phyloP scores from a whole-genome alignment of 2,888 invertebrate species.

The Mythimna vitellina region DNA sequence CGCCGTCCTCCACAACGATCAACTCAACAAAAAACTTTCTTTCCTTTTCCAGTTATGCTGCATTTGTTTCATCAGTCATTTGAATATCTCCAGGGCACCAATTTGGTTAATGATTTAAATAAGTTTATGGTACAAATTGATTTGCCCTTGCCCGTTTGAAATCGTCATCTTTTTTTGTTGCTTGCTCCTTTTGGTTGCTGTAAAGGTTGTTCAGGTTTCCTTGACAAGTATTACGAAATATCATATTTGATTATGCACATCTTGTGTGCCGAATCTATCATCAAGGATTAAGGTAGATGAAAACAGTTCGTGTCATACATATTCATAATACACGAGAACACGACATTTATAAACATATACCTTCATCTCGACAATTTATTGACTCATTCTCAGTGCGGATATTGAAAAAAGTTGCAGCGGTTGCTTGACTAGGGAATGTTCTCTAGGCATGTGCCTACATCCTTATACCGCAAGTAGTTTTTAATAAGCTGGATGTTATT shows the following conservation, averaged over 20 bases:
- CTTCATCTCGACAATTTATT: conserved; percentile 12
- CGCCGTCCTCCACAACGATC: conserved; percentile 68
- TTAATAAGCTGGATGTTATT: conserved; percentile 57
- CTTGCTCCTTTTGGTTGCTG: conserved; percentile 58
- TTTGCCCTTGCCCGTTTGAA: conserved; percentile 54
- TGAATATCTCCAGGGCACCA: conserved; percentile 46
- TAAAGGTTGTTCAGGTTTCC: conserved; percentile 22
- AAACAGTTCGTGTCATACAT: conserved; percentile 9
- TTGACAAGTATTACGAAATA: conserved; percentile 17
- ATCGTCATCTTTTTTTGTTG: conserved; percentile 65
- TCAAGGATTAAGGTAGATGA: conserved; percentile 6
- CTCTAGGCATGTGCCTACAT: conserved; percentile 28
- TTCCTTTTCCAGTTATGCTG: conserved; percentile 72
- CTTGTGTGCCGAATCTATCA: neutral
- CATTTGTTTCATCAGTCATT: conserved; percentile 65
- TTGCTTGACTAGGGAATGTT: conserved; percentile 48
- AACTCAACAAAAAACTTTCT: conserved; percentile 70
- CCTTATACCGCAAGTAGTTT: conserved; percentile 42
- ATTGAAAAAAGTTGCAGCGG: conserved; percentile 63
- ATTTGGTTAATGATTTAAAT: conserved; percentile 51
- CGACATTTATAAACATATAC: neutral
- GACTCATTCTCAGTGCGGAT: conserved; percentile 51
- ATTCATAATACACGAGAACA: conserved; percentile 15
- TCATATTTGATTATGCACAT: conserved; percentile 12
- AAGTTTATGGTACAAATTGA: conserved; percentile 44